phyloP scores from a whole-genome alignment of 2,113 vertebrate genomes.

The Oncorhynchus nerka region DNA sequence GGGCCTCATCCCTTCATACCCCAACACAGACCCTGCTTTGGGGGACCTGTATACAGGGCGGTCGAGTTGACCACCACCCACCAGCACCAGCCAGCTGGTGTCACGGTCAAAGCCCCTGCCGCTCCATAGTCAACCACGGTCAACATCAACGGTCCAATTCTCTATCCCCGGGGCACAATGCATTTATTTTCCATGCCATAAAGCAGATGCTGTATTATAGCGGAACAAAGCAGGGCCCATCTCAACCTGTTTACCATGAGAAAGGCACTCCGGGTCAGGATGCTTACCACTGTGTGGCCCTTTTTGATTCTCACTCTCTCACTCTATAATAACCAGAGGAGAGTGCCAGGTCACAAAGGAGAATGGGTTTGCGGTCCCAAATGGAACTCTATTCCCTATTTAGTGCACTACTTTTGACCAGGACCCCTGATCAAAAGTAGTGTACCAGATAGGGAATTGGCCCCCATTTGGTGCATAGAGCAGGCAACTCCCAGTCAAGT shows the following conservation, averaged over 20 bases:
- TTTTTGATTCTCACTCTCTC: slow-evolving; percentile 64
- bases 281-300: slow-evolving; percentile 62
- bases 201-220: slow-evolving; percentile 75
- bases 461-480: slow-evolving; percentile 16
- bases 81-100: slow-evolving; percentile 50
- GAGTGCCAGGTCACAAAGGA: slow-evolving; percentile 58
- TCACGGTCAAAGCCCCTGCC: slow-evolving; percentile 50
- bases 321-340: slow-evolving; percentile 55
- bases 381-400: no score
- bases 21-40: background rate
- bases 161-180: slow-evolving; percentile 66
- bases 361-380: slow-evolving; percentile 7
- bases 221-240: slow-evolving; percentile 64
- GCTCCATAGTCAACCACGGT: slow-evolving; percentile 51
- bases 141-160: slow-evolving; percentile 67
- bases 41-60: background rate
- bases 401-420: no score
- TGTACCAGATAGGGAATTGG: no score
- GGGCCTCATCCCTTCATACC: background rate
- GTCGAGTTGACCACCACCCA: slow-evolving; percentile 1
- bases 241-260: slow-evolving; percentile 72
- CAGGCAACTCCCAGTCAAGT: slow-evolving; percentile 53
- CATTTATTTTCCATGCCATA: slow-evolving; percentile 70
- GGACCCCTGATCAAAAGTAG: no score
- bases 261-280: slow-evolving; percentile 67